Conservation (phyloP, 37 sponge, comb jelly and placozoan species). For the Halisarca cf. caerulea region DNA sequence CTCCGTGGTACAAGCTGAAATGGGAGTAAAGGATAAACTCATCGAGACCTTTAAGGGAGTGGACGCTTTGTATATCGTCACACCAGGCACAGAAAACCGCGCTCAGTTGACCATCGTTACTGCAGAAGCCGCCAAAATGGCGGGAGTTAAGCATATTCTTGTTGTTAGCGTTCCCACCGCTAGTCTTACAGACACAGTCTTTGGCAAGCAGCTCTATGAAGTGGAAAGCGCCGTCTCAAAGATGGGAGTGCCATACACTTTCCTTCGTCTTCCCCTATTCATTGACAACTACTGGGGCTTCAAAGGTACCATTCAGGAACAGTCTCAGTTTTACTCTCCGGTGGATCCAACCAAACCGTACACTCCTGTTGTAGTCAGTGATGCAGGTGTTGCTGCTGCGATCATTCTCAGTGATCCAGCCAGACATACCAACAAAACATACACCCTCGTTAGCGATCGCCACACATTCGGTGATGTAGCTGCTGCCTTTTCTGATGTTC, state of each 20-base stretch:
- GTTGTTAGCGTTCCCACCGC: conserved; percentile 29
- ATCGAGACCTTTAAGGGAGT: conserved; percentile 34
- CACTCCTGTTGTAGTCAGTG: conserved; percentile 34
- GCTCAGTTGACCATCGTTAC: conserved; percentile 24
- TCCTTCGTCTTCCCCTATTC: conserved; percentile 48
- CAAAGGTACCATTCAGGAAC: conserved; percentile 7
- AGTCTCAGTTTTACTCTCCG: conserved; percentile 29
- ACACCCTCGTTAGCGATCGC: conserved; percentile 52
- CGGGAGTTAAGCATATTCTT: conserved; percentile 37
- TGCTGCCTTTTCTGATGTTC: conserved; percentile 12
- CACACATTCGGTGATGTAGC: conserved; percentile 32
- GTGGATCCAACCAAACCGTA: conserved; percentile 46
- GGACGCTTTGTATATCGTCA: conserved; percentile 41
- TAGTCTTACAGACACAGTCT: conserved; percentile 21
- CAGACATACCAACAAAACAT: conserved; percentile 34
- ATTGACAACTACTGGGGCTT: conserved; percentile 27
- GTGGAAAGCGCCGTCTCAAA: conserved; percentile 9
- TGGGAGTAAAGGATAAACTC: conserved; percentile 47
- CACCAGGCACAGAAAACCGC: conserved; percentile 40
- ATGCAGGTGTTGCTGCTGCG: conserved; percentile 53
- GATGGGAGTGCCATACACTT: conserved; percentile 35
- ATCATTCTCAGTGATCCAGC: conserved; percentile 29
- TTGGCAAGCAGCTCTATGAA: conserved; percentile 35
- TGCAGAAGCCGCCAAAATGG: conserved; percentile 44
- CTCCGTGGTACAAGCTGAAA: conserved; percentile 41